phyloP scores from a whole-genome alignment of 2,113 vertebrate species.

The Apodemus speciosus region DNA sequence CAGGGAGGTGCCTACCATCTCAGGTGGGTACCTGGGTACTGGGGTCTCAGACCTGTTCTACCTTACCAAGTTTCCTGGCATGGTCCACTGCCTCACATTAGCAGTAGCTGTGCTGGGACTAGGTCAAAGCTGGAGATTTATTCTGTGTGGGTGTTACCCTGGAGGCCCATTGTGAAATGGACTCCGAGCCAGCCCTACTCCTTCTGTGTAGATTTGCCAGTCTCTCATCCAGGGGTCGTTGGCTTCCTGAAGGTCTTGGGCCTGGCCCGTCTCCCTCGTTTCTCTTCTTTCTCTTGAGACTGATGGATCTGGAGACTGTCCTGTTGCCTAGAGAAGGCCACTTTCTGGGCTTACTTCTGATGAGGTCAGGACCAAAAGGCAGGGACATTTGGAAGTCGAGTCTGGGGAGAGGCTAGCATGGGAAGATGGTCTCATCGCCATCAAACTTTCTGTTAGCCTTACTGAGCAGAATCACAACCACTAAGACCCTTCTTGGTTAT shows the following conservation, averaged over 20 bases:
- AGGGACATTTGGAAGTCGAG: not conserved
- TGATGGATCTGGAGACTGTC: not conserved
- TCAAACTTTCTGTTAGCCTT: not conserved
- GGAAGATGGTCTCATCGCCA: too few relatives aligned
- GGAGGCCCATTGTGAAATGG: not conserved
- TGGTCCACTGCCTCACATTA: too few relatives aligned
- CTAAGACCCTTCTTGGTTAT: not conserved
- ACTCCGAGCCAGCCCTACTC: not conserved
- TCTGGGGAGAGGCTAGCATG: not conserved
- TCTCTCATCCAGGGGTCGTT: not conserved
- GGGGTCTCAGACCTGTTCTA: too few relatives aligned
- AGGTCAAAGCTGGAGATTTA: not conserved
- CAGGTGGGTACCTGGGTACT: too few relatives aligned
- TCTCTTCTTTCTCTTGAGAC: constrained; percentile 27
- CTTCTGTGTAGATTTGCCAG: not conserved
- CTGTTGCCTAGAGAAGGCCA: not conserved
- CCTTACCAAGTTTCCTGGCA: too few relatives aligned
- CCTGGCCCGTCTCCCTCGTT: not conserved
- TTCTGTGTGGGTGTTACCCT: not conserved
- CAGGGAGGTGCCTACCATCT: too few relatives aligned
- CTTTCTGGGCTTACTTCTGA: not conserved
- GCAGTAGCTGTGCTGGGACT: not conserved
- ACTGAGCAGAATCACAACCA: not conserved
- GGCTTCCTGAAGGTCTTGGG: not conserved
- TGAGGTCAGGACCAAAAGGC: not conserved